Base-by-base conservation (phyloP, 1,140 invertebrate genomes). In the Aphaenogaster ashmeadi region DNA sequence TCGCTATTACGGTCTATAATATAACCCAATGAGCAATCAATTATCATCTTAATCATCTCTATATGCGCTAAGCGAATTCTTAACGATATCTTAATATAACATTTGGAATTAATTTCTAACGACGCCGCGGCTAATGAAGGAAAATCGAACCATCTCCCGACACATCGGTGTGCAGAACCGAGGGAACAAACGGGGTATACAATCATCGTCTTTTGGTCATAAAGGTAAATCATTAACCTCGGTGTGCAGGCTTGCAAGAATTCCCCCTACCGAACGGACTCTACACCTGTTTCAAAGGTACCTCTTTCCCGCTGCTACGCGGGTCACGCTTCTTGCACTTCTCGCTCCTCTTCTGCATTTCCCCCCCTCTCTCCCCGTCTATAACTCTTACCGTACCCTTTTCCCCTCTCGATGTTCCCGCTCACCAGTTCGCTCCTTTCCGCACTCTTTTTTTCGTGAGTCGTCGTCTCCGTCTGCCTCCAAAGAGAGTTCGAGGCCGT, bases 161-260 rank as follows among this genome's bases (percentile, higher is more conserved):
- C 9, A 11, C 15, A 64, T 62, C 58, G 27, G 13, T 38, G 11
- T 27, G 44, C 41, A 5, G 18, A 52, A 41, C 6, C 44, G 62
- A 75, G 38, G 41, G 67, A 87, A 66, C 60, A 60, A 78, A 50
- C 50, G 21, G 71, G 71, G 1, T 44, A 41, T 52, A 52, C 50
- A 72, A 69, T 69, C 60, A 67, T 86, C 50, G 87, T 78, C 71
- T 87, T 78, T 89, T 47, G 71, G 66, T 88, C 85, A 77, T 87
- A 90, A 91, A 92, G 60, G 85, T 77, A 83, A 92, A 92, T 91
- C 88, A 90, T 92, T 91, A 89, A 92, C 90, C 86, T 91, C 77
- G 41, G 62, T 69, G 79, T 64, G 72, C 87, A 75, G 66, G 50
- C 64, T 81, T 52, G 85, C 77, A 56, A 58, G 85, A 90, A 90